These are phyloP conservation scores for Jordanella pulchra DNA, from an alignment of 2,797 vertebrate genomes.

Conservation along the genomic window DNA sequence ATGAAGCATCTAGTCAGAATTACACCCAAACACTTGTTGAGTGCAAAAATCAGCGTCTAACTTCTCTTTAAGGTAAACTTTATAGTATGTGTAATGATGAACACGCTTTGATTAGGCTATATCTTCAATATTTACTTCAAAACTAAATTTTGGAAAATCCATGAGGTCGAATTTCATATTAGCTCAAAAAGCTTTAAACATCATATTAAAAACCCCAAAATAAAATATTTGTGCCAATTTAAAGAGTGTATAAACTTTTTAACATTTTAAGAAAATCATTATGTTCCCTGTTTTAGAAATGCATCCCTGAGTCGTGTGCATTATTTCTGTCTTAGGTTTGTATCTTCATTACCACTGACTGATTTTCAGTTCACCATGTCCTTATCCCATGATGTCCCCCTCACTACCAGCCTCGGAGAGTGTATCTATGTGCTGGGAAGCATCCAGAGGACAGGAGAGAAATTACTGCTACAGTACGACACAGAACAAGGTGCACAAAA, in stretches of 20 bases:
- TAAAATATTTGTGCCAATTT: no score
- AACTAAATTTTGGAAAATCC: background rate
- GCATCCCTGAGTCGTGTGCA: background rate
- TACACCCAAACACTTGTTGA: background rate
- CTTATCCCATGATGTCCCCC: constrained; percentile 81
- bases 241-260: background rate
- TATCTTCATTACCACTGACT: constrained; percentile 79
- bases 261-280: background rate
- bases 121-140: background rate
- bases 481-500: constrained; percentile 57
- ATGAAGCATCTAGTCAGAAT: background rate
- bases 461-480: constrained; percentile 78
- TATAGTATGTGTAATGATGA: background rate
- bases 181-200: background rate
- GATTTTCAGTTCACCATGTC: constrained; percentile 83
- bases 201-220: background rate
- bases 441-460: constrained; percentile 81
- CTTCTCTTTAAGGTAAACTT: background rate
- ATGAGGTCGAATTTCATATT: background rate
- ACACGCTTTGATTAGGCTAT: background rate
- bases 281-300: background rate
- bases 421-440: constrained; percentile 80
- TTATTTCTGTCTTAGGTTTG: constrained; percentile 63
- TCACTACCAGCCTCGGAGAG: constrained; percentile 68
- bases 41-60: background rate